Evolutionary conservation across 2,113 vertebrate species (phyloP).

Genomic region (Corythornis madagascariensis): DNA sequence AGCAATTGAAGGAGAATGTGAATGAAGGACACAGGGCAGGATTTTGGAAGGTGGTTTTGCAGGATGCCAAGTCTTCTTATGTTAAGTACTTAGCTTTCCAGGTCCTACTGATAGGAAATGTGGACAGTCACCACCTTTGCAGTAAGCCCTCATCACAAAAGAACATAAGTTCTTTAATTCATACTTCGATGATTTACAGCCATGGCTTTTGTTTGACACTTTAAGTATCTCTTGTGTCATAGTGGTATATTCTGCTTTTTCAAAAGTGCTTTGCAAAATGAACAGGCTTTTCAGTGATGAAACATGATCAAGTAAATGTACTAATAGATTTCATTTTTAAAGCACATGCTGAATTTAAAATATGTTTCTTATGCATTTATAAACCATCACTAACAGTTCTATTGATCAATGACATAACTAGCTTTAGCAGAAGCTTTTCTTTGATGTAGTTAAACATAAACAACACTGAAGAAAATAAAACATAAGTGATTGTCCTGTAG

Average conservation of each 20-base stretch:
- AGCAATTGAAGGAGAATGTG: background rate
- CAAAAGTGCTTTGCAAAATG: background rate
- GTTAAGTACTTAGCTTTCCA: background rate
- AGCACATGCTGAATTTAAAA: conserved; percentile 25
- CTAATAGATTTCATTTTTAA: conserved; percentile 32
- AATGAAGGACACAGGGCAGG: background rate
- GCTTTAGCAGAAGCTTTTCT: conserved; percentile 1
- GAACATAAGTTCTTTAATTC: background rate
- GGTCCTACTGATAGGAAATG: background rate
- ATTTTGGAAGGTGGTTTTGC: background rate
- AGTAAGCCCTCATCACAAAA: background rate
- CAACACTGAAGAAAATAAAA: conserved; percentile 36
- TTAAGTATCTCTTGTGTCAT: background rate
- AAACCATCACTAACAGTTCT: conserved; percentile 28
- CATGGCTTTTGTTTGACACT: background rate
- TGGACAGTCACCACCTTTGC: background rate
- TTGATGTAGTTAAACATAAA: conserved; percentile 52
- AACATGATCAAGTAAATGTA: conserved; percentile 14
- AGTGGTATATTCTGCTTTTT: background rate
- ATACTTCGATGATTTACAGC: background rate
- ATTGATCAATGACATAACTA: conserved; percentile 33
- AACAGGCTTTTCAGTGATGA: conserved; percentile 12
- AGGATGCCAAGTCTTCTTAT: background rate
- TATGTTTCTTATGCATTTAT: background rate
- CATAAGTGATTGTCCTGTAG: conserved; percentile 38